These are phyloP conservation scores for Drosophila longiperda DNA, from an alignment of 2,888 invertebrate genomes.

Conservation along the genomic window DNA sequence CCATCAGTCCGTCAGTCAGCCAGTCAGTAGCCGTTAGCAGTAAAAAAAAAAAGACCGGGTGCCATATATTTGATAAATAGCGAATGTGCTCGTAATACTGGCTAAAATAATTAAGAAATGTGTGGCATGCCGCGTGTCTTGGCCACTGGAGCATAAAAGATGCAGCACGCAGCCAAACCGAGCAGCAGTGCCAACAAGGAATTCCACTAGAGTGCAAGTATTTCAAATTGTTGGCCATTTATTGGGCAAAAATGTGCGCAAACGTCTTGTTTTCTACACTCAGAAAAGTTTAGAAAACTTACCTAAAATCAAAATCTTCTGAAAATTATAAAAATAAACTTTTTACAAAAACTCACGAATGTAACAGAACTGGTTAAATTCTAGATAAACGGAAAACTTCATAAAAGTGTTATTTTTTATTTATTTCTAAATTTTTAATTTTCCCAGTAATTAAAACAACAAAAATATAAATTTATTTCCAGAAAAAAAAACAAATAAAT, in stretches of 20 bases:
- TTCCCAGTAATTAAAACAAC: background rate
- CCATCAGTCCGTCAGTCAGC: background rate
- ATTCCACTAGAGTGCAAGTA: slow-evolving; percentile 35
- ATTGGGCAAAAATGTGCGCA: slow-evolving; percentile 67
- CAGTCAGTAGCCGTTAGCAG: background rate
- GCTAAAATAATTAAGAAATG: slow-evolving; percentile 79
- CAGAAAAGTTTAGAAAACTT: background rate
- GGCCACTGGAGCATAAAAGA: slow-evolving; percentile 70
- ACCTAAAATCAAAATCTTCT: background rate
- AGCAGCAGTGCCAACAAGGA: slow-evolving; percentile 13
- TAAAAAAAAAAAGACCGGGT: slow-evolving; percentile 10
- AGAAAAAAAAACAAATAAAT: background rate
- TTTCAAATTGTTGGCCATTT: slow-evolving; percentile 54
- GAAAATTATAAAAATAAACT: background rate
- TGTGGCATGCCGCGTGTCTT: slow-evolving; percentile 67
- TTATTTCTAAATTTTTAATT: background rate
- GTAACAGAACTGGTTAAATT: background rate
- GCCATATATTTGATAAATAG: slow-evolving; percentile 25
- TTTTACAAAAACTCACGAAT: background rate
- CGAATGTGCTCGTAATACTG: slow-evolving; percentile 41
- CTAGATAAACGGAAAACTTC: background rate
- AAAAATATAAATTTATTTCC: no score
- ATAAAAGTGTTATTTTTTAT: background rate
- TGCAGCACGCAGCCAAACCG: slow-evolving; percentile 15
- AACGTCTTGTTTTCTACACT: background rate